Conservation (phyloP, 2,888 invertebrate species). For the Mimachlamys varia region DNA sequence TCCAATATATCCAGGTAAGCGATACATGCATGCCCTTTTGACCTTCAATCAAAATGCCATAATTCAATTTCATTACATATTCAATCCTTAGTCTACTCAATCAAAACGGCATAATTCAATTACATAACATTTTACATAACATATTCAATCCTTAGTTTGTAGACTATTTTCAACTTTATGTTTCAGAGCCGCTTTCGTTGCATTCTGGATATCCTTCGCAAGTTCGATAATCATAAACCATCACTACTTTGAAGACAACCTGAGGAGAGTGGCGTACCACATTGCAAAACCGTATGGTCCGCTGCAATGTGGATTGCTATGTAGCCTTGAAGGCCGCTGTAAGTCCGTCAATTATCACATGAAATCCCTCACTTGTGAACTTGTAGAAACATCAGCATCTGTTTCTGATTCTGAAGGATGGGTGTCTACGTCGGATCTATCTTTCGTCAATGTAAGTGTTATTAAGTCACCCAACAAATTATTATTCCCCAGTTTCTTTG, state of each 20-base stretch:
- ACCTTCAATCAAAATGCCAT: too few relatives aligned
- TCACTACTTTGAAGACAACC: neutral
- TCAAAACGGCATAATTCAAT: too few relatives aligned
- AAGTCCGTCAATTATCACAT: neutral
- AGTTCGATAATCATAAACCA: neutral
- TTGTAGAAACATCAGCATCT: neutral
- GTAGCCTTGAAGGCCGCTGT: neutral
- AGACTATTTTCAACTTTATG: neutral
- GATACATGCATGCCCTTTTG: too few relatives aligned
- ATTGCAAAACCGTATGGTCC: neutral
- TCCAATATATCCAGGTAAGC: too few relatives aligned
- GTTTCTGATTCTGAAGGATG: neutral
- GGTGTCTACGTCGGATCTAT: neutral
- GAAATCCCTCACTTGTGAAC: neutral
- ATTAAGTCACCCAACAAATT: too few relatives aligned
- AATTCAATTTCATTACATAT: too few relatives aligned
- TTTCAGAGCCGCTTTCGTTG: neutral
- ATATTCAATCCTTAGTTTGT: too few relatives aligned
- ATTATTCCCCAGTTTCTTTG: too few relatives aligned
- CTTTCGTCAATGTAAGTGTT: neutral
- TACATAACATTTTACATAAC: too few relatives aligned
- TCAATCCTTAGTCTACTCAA: too few relatives aligned
- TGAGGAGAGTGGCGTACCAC: neutral
- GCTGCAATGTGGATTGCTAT: neutral
- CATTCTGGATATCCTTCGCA: neutral